phyloP scores from a whole-genome alignment of 2,888 invertebrate species.

The Erebia palarica region DNA sequence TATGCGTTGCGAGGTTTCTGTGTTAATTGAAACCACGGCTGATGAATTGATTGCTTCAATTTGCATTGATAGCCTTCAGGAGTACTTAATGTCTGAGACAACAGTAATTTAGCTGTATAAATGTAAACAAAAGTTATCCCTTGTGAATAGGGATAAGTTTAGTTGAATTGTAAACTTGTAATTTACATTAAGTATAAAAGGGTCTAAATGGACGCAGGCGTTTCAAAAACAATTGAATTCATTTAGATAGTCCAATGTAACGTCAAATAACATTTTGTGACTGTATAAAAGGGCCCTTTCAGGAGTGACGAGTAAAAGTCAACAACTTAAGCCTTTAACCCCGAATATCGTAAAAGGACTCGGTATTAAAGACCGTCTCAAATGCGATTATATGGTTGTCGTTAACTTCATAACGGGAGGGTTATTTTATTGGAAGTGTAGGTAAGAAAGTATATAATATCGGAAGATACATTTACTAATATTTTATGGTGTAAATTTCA shows the following conservation, averaged over 20 bases:
- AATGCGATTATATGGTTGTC: conserved; percentile 37
- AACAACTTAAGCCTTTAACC: conserved; percentile 47
- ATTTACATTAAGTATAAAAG: not conserved
- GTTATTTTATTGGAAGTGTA: no score
- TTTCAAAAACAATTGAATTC: conserved; percentile 9
- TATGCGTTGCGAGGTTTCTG: conserved; percentile 51
- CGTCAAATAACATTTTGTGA: conserved; percentile 14
- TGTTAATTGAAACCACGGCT: conserved; percentile 56
- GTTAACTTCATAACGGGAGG: conserved; percentile 46
- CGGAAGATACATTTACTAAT: no score
- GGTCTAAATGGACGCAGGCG: not conserved
- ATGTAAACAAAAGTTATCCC: conserved; percentile 1
- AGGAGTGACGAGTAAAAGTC: conserved; percentile 39
- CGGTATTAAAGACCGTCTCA: conserved; percentile 42
- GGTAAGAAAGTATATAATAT: no score
- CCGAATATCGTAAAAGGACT: conserved; percentile 48
- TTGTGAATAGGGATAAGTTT: no score
- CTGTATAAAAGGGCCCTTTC: conserved; percentile 13
- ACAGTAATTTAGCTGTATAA: conserved; percentile 17
- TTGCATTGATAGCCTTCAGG: conserved; percentile 48
- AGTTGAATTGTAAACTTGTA: no score
- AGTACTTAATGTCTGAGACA: conserved; percentile 36
- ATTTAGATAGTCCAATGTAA: conserved; percentile 1
- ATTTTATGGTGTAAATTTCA: no score
- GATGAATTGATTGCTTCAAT: conserved; percentile 51